Base-by-base conservation (phyloP, 2,797 vertebrate species). In the Pantherophis alleghaniensis region DNA sequence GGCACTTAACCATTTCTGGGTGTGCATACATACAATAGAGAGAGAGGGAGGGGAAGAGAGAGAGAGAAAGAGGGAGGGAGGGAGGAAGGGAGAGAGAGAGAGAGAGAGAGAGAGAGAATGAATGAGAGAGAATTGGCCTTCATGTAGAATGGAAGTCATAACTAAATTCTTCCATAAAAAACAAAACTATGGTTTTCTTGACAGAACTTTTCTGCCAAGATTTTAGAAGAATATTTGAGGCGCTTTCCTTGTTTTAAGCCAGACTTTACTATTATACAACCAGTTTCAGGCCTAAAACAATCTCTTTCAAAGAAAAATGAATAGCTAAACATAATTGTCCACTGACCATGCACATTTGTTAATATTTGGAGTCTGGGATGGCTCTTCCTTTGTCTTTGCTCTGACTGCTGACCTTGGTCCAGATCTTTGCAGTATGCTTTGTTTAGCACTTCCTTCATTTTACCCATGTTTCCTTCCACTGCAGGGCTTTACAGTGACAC, bases 1-100 rank as follows among this genome's bases (percentile, higher is more conserved):
- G 63, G 94, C 93, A 94, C 95, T 94, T 69, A 32, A 63, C 86
- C 42, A 28, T 28, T 28, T 63, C 3, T 63, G 11, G 1, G 28
- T n/a, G 26, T n/a, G 10, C 12, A 0, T 16, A 56, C 55, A 56
- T 56, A 56, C 55, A 56, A 56, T 56, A 56, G 3, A 56, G 55
- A 56, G 14, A 56, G 14, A 56, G 12, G 12, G 55, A 56, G 16
- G 5, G 56, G 16, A 3, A 57, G 56, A 0, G 4, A 18, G 16
- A 4, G 2, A 14, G 32, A 37, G 55, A 56, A 2, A 14, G 11
- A 14, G 12, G 11, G 42, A 7, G 7, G 1, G 12, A 56, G 55
- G 0, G 55, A 55, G 11, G 2, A 2, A 56, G 12, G 16, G 55
- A 16, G 55, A 0, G 51, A 53, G 51, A 51, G 51, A 51, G 51